Conservation (phyloP, 2,113 vertebrate species). For the Thinocorus orbignyianus region DNA sequence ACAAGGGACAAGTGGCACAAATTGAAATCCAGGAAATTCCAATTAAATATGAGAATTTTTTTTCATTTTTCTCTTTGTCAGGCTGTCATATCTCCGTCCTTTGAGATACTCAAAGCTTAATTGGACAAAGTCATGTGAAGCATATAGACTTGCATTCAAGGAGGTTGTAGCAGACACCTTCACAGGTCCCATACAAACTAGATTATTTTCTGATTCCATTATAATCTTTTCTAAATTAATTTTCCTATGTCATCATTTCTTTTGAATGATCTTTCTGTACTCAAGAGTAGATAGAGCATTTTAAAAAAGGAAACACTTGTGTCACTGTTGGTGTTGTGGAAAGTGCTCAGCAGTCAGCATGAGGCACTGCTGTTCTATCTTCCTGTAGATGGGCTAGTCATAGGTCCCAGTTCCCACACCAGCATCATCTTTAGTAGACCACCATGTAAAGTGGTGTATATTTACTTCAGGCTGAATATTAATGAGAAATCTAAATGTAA, state of each 20-base stretch:
- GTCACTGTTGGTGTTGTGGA: not conserved
- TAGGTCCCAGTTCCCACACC: not conserved
- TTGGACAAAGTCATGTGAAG: not conserved
- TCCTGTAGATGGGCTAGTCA: accelerated
- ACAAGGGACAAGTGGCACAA: not conserved
- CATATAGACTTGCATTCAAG: not conserved
- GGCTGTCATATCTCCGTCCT: not conserved
- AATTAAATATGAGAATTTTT: not conserved
- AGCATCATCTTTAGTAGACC: not conserved
- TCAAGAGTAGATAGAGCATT: not conserved
- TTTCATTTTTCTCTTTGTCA: not conserved
- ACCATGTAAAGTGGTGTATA: accelerated
- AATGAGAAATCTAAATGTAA: not conserved
- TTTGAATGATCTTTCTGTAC: not conserved
- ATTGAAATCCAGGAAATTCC: not conserved
- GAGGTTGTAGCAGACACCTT: not conserved
- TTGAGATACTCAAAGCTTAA: not conserved
- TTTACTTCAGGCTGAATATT: not conserved
- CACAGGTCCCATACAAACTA: not conserved
- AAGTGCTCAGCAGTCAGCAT: not conserved
- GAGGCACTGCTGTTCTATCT: not conserved
- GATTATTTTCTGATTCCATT: not conserved
- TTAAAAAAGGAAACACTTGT: not conserved
- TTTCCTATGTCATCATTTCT: not conserved
- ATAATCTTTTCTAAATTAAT: not conserved